A percentile compares a stretch with the other conserved stretches of the same genome.
phyloP scores from a whole-genome alignment of 2,888 invertebrate genomes.

The Drymonia ruficornis region DNA sequence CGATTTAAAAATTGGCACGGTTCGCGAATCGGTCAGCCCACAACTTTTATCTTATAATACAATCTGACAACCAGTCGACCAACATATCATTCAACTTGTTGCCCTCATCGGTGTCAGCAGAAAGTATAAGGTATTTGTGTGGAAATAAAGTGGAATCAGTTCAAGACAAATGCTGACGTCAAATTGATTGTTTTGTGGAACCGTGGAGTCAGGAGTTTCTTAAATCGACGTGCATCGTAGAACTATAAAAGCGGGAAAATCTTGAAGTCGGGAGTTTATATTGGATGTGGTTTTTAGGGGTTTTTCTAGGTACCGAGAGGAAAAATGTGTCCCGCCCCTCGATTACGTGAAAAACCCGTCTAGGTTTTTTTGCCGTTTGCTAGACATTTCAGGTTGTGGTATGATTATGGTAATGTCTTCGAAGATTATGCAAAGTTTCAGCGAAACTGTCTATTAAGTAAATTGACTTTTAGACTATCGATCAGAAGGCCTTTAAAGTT shows the following conservation, averaged over 20 bases:
- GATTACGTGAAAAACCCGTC: background rate
- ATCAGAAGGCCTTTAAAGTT: too few relatives aligned
- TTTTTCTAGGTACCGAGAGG: background rate
- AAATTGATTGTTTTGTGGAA: slow-evolving; percentile 3
- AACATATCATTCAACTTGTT: background rate
- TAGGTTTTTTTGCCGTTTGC: background rate
- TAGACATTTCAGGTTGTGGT: too few relatives aligned
- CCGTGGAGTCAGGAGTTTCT: slow-evolving; percentile 2
- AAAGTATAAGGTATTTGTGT: slow-evolving; percentile 2
- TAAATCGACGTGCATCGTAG: background rate
- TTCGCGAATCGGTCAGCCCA: too few relatives aligned
- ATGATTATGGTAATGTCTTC: too few relatives aligned
- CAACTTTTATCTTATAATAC: too few relatives aligned
- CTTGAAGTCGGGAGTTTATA: background rate
- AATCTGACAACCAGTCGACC: background rate
- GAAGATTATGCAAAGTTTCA: too few relatives aligned
- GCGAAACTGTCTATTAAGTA: too few relatives aligned
- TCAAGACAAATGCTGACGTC: slow-evolving; percentile 3
- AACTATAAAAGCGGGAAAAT: slow-evolving; percentile 7
- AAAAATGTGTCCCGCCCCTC: background rate
- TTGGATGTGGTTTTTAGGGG: background rate
- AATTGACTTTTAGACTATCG: too few relatives aligned
- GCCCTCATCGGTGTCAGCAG: background rate
- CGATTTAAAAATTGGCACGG: too few relatives aligned
- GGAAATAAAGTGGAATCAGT: background rate